phyloP scores from a whole-genome alignment of 2,113 vertebrate species.

The Colistium nudipinnis region DNA sequence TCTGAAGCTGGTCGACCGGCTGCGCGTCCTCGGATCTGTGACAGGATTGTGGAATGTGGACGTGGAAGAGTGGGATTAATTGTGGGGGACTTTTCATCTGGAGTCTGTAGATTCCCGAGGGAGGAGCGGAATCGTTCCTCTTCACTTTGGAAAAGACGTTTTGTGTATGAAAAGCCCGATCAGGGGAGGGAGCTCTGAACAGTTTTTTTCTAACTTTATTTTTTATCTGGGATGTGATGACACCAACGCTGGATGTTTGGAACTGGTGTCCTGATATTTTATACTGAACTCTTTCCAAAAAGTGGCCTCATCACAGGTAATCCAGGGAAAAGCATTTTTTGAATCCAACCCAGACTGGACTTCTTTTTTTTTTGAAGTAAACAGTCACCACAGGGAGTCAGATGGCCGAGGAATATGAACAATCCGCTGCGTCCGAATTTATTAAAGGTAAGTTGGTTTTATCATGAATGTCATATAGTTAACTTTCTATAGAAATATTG shows the following conservation, averaged over 20 bases:
- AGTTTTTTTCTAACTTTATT: background rate
- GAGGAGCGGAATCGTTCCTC: background rate
- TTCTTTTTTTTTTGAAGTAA: background rate
- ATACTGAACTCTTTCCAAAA: too few relatives aligned
- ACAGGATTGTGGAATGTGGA: conserved; percentile 10
- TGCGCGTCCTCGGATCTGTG: background rate
- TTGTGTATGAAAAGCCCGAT: background rate
- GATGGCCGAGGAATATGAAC: conserved; percentile 68
- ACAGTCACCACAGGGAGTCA: background rate
- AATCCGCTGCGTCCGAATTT: conserved; percentile 43
- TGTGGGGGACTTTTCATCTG: background rate
- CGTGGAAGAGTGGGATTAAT: background rate
- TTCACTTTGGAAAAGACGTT: conserved; percentile 15
- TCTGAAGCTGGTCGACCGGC: background rate
- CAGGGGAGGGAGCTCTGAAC: background rate
- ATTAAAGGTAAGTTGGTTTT: conserved; percentile 60
- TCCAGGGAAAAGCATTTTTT: background rate
- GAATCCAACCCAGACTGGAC: background rate
- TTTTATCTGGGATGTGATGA: background rate
- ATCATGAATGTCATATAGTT: background rate
- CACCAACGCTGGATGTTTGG: too few relatives aligned
- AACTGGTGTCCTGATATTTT: too few relatives aligned
- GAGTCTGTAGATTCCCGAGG: background rate
- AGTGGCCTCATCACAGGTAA: conserved; percentile 7
- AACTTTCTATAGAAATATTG: too few relatives aligned